Evolutionary conservation across 37 sponge, comb jelly and placozoan species (phyloP).

Genomic region (Geodia barretti): DNA sequence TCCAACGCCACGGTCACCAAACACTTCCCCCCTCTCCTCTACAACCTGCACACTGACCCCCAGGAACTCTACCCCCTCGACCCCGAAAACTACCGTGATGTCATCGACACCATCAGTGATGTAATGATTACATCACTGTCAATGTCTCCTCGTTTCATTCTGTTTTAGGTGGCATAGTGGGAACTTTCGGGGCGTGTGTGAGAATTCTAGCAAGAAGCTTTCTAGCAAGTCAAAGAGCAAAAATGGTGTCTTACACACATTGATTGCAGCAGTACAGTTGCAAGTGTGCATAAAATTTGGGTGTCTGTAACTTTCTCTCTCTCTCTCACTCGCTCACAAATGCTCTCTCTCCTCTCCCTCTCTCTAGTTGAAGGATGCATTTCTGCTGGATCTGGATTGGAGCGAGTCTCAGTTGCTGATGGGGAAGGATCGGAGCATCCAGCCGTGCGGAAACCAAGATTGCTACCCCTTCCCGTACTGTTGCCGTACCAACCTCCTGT

Average conservation of each 20-base stretch:
- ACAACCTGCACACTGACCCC: conserved; percentile 58
- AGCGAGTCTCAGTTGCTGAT: not conserved
- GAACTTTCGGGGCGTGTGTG: no score
- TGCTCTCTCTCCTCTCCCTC: not conserved
- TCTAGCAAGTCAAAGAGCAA: no score
- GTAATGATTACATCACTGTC: no score
- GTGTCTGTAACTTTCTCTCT: no score
- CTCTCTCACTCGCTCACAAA: no score
- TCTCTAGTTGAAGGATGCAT: not conserved
- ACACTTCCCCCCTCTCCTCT: conserved; percentile 60
- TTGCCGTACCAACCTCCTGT: conserved; percentile 24
- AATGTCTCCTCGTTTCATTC: no score
- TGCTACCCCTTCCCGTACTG: conserved; percentile 67
- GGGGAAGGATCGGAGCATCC: conserved; percentile 9
- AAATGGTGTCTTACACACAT: no score
- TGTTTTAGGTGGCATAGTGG: no score
- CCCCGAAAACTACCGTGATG: conserved; percentile 4
- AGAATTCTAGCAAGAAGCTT: no score
- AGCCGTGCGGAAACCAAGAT: conserved; percentile 51
- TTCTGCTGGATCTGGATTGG: conserved; percentile 33
- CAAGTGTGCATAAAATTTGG: no score
- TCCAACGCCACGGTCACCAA: conserved; percentile 9
- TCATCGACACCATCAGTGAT: conserved; percentile 21
- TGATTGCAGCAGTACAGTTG: no score
- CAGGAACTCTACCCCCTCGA: conserved; percentile 39